These are phyloP conservation scores for Eupithecia exiguata DNA, from an alignment of 2,888 invertebrate genomes.

Conservation along the genomic window DNA sequence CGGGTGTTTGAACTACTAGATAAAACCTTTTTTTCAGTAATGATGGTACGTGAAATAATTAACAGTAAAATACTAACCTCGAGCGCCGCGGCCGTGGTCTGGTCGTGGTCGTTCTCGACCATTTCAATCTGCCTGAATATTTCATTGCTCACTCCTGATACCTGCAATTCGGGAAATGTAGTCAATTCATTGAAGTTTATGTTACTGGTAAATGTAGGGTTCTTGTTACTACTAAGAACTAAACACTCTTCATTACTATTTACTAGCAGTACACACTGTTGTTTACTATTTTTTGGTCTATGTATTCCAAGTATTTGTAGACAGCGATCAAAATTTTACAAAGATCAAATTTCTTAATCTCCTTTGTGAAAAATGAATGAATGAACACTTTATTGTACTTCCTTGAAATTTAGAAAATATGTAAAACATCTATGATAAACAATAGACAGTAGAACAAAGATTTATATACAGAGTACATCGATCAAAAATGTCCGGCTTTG, in stretches of 20 bases:
- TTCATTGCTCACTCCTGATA: constrained; percentile 97
- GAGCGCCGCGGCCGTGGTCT: constrained; percentile 95
- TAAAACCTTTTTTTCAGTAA: neutral
- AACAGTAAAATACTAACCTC: constrained; percentile 82
- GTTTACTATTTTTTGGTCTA: neutral
- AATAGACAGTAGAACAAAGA: too few relatives aligned
- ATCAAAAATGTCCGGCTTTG: too few relatives aligned
- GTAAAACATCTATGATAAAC: too few relatives aligned
- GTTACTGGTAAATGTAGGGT: neutral
- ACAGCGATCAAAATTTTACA: neutral
- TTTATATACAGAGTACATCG: too few relatives aligned
- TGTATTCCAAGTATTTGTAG: neutral
- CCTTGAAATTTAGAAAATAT: too few relatives aligned
- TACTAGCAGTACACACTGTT: neutral
- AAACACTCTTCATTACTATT: too few relatives aligned
- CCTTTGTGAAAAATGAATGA: neutral
- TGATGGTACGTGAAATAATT: neutral
- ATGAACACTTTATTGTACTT: too few relatives aligned
- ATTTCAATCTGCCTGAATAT: constrained; percentile 98
- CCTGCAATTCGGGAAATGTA: constrained; percentile 79
- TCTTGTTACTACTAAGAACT: neutral
- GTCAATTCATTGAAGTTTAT: constrained; percentile 34
- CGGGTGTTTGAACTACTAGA: neutral
- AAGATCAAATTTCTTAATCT: neutral
- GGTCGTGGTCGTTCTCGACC: constrained; percentile 97